These are phyloP conservation scores for Oenanthe melanoleuca DNA, from an alignment of 2,113 vertebrate species.

Conservation along the genomic window DNA sequence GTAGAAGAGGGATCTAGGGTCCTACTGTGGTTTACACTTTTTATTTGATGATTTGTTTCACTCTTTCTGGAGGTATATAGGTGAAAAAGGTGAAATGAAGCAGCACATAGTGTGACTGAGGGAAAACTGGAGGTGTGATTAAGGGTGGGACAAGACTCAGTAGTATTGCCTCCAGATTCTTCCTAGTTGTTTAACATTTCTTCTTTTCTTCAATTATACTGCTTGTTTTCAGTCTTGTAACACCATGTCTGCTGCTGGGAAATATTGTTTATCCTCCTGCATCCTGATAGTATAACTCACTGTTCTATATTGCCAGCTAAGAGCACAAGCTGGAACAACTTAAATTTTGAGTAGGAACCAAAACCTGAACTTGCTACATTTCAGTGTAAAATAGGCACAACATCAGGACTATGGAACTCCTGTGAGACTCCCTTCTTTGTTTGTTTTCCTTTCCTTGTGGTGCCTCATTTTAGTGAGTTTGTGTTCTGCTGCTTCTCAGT, in stretches of 20 bases:
- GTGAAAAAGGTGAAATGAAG: not conserved
- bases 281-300: not conserved
- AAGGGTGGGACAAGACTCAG: not conserved
- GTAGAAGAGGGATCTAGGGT: not conserved
- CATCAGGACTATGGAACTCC: not conserved
- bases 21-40: not conserved
- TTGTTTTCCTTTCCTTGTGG: not conserved
- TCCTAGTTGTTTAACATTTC: not conserved
- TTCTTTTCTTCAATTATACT: not conserved
- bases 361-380: not conserved
- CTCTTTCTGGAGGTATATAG: not conserved
- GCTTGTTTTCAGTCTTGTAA: not conserved
- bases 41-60: not conserved
- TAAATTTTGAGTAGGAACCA: not conserved
- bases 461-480: not conserved
- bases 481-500: not conserved
- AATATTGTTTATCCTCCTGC: not conserved
- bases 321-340: not conserved
- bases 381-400: not conserved
- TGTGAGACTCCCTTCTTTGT: not conserved
- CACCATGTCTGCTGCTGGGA: not conserved
- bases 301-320: not conserved
- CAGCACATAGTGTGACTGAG: fast-evolving
- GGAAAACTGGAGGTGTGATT: not conserved
- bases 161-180: not conserved